Evolutionary conservation across 2,888 invertebrate species (phyloP), one percentile per base, ranked within the genome.

Genomic region (Pyrochroa serraticornis): DNA sequence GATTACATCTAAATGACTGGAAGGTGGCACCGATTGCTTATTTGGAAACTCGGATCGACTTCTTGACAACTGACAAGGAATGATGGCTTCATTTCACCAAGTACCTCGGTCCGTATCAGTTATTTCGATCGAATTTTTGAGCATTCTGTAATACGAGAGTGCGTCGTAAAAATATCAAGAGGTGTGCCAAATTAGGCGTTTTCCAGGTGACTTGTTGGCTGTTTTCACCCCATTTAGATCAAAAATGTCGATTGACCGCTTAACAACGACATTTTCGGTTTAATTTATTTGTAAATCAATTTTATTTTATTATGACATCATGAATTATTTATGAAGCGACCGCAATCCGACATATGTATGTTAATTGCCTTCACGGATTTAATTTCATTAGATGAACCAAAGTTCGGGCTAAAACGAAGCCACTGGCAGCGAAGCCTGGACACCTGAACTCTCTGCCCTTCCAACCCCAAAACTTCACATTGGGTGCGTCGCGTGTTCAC

Each of bases 1-100:
- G 74, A 75, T 75, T 73, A 66, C 63, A 76, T 75, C 75, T 72
- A 72, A 72, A 73, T 67, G 70, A 69, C 69, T 65, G 32, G 61
- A 60, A 73, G 72, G 71, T 71, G 71, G 66, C 70, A 63, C 54
- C 64, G 62, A 64, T 68, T 68, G 69, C 67, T 71, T 71, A 69
- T 70, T 71, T 70, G 69, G 63, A 54, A 65, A 67, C 52, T 37
- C 54, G 41, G 61, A 65, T 57, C 60, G 58, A 59, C 60, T 45
- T 49, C 51, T 63, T 66, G 65, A 63, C 67, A 66, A 57, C 58
- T 62, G 63, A 67, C 63, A 62, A 58, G 64, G 59, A 68, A 60
- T 66, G 64, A 68, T 66, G 64, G 50, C 66, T 68, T 66, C 62
- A 67, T 69, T 66, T 60, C 62, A 55, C 45, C 51, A 55, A 60